Percentiles rank a stretch among this genome's conserved stretches.
These are phyloP conservation scores for Periophthalmodon schlosseri DNA, from an alignment of 2,113 vertebrate genomes.

Conservation along the genomic window DNA sequence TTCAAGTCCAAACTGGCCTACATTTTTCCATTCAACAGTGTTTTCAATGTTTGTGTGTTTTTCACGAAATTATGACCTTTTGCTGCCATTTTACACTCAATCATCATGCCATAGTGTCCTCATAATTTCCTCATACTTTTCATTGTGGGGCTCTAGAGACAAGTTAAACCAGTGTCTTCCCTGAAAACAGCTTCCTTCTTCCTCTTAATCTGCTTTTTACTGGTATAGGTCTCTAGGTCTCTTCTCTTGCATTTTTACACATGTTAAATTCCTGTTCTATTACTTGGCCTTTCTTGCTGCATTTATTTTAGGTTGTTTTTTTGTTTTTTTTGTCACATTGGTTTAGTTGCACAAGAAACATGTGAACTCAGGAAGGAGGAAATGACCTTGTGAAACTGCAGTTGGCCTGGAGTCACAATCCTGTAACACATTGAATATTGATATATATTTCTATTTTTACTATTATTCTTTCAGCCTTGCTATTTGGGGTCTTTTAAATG, in stretches of 20 bases:
- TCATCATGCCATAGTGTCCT: neutral
- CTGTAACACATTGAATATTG: too few species aligned
- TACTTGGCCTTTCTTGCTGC: neutral
- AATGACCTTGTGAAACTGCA: too few species aligned
- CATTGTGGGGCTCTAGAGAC: neutral
- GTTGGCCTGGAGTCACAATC: too few species aligned
- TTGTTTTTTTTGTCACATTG: neutral
- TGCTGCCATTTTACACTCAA: neutral
- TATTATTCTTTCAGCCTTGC: too few species aligned
- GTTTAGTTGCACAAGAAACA: neutral
- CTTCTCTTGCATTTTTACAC: neutral
- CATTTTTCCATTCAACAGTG: neutral
- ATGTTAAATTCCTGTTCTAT: neutral
- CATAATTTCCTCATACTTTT: neutral
- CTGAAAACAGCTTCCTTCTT: slow-evolving; percentile 1
- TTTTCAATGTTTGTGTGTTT: neutral
- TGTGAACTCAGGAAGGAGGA: too few species aligned
- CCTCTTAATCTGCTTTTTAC: neutral
- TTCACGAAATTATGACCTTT: neutral
- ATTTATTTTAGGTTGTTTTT: neutral
- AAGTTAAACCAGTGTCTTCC: neutral
- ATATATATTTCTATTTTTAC: too few species aligned
- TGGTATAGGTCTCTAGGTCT: neutral
- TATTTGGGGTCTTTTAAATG: too few species aligned
- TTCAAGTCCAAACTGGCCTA: neutral